These are phyloP conservation scores for Jacana jacana DNA, from an alignment of 2,113 vertebrate genomes.

Conservation along the genomic window DNA sequence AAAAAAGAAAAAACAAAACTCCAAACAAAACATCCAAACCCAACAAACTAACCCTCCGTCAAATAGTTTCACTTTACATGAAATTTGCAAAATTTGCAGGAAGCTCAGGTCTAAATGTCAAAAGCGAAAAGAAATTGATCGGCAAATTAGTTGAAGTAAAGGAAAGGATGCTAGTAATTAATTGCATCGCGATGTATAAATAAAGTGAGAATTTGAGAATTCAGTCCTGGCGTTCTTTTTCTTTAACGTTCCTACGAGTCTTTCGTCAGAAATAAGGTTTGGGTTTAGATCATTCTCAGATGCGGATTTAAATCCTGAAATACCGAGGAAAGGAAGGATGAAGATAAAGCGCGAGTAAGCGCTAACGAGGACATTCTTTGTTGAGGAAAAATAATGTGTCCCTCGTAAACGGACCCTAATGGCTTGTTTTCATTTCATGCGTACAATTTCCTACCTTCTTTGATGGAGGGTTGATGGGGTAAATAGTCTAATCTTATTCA, in stretches of 20 bases:
- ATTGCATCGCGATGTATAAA: background rate
- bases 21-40: too few relatives aligned
- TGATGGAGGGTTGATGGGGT: conserved; percentile 75
- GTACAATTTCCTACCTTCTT: conserved; percentile 77
- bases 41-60: background rate
- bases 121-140: background rate
- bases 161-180: background rate
- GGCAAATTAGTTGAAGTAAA: background rate
- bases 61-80: background rate
- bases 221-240: background rate
- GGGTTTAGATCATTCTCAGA: background rate
- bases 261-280: background rate
- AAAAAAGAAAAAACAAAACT: too few relatives aligned
- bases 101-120: background rate
- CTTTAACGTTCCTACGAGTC: background rate
- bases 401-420: conserved; percentile 60
- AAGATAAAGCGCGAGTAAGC: conserved; percentile 8
- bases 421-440: conserved; percentile 72
- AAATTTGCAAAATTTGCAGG: background rate
- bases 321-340: background rate
- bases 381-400: conserved; percentile 59
- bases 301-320: background rate
- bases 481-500: conserved; percentile 83
- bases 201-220: background rate
- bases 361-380: conserved; percentile 76